Evolutionary conservation across 2,113 vertebrate species (phyloP).

Genomic region (Gopherus evgoodei): DNA sequence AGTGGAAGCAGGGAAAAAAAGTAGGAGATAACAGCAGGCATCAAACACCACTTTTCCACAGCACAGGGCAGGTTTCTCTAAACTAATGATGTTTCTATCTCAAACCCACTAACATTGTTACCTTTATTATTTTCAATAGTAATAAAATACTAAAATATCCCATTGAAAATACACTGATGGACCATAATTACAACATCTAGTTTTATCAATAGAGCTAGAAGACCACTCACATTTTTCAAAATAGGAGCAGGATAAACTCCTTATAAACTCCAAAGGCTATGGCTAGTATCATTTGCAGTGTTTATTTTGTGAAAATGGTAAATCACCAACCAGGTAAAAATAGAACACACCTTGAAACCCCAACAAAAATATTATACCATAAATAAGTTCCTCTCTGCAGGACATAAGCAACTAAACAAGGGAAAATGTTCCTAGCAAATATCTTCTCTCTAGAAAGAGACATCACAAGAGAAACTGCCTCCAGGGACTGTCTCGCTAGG

Average conservation of each 20-base stretch:
- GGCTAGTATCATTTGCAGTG: neutral
- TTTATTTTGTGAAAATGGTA: neutral
- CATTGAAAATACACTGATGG: neutral
- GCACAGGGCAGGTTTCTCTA: neutral
- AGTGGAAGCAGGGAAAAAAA: too few species aligned
- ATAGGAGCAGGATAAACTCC: neutral
- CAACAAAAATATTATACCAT: neutral
- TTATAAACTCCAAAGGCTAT: neutral
- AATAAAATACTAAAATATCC: neutral
- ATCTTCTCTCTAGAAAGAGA: fast-evolving
- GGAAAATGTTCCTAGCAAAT: neutral
- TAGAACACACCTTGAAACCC: neutral
- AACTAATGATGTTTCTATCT: neutral
- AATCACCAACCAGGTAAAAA: neutral
- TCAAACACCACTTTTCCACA: neutral
- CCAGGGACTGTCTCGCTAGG: neutral
- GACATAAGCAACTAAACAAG: neutral
- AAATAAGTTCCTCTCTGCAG: neutral
- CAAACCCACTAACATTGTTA: neutral
- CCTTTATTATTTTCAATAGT: neutral
- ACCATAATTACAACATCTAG: neutral
- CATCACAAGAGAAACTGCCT: neutral
- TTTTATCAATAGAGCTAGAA: neutral
- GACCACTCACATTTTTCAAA: neutral
- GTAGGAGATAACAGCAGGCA: neutral